Evolutionary conservation across 2,888 invertebrate species (phyloP).

Genomic region (Megamerina dolium): DNA sequence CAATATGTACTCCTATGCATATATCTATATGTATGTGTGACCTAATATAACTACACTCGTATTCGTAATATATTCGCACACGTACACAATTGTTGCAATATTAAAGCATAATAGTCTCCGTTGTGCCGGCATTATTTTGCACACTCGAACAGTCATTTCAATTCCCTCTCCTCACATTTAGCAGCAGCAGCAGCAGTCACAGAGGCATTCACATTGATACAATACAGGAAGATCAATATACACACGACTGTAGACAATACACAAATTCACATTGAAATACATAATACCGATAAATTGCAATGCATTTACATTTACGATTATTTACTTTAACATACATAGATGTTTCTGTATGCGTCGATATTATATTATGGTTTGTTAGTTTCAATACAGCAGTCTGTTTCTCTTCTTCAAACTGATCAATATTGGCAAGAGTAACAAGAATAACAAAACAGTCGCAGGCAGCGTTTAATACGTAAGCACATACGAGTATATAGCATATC

Average conservation of each 20-base stretch:
- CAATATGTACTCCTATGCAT: background rate
- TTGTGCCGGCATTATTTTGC: no score
- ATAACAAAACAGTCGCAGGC: no score
- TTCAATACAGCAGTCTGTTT: background rate
- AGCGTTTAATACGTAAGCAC: no score
- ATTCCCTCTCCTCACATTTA: background rate
- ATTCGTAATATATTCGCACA: background rate
- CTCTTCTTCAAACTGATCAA: no score
- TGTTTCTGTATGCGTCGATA: background rate
- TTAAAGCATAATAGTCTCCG: background rate
- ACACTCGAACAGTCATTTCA: no score
- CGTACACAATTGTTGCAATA: background rate
- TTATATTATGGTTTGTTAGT: background rate
- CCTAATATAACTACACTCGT: no score
- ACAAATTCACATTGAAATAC: background rate
- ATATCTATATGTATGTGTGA: no score
- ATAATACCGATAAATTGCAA: conserved; percentile 15
- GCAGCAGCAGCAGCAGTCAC: background rate
- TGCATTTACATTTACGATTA: conserved; percentile 12
- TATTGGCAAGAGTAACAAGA: no score
- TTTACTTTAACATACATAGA: background rate
- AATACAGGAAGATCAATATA: no score
- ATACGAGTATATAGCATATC: no score
- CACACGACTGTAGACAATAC: no score
- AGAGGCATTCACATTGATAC: background rate